phyloP scores from a whole-genome alignment of 2,888 invertebrate genomes.

The Chymomyza procnemis region DNA sequence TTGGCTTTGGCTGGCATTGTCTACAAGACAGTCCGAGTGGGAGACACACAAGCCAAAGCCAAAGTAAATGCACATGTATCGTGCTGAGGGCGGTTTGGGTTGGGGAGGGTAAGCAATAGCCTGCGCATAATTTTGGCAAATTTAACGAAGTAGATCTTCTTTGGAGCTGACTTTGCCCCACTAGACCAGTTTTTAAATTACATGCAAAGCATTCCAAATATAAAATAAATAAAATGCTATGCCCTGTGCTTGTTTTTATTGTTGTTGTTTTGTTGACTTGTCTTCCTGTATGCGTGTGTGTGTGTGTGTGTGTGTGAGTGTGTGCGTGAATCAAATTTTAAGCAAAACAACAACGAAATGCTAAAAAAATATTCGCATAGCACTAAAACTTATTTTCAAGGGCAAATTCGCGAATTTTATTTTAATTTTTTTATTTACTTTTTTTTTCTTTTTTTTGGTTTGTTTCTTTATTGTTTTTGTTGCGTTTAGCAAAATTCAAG shows the following conservation, averaged over 20 bases:
- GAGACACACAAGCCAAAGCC: not conserved
- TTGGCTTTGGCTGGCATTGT: constrained; percentile 5
- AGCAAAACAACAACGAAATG: constrained; percentile 61
- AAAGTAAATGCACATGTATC: not conserved
- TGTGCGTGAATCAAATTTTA: constrained; percentile 61
- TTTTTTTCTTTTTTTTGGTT: constrained; percentile 5
- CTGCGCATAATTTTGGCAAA: constrained; percentile 75
- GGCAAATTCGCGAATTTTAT: constrained; percentile 60
- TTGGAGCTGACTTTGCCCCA: constrained; percentile 41
- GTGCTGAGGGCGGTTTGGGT: not conserved
- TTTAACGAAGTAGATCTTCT: constrained; percentile 68
- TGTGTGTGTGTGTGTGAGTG: not conserved
- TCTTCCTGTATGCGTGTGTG: constrained; percentile 51
- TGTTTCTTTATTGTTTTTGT: constrained; percentile 21
- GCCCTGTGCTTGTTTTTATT: constrained; percentile 6
- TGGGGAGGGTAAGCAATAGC: not conserved
- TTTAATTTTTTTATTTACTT: not conserved
- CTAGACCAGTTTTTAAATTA: constrained; percentile 75
- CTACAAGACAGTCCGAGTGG: not conserved
- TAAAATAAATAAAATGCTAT: constrained; percentile 60
- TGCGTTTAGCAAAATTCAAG: constrained; percentile 45
- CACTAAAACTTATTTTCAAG: constrained; percentile 68
- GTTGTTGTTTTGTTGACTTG: constrained; percentile 39
- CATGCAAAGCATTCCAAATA: constrained; percentile 72
- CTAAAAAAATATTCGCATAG: constrained; percentile 17